Evolutionary conservation across 2,888 invertebrate genomes (phyloP).

Genomic region (Athalia rosae): DNA sequence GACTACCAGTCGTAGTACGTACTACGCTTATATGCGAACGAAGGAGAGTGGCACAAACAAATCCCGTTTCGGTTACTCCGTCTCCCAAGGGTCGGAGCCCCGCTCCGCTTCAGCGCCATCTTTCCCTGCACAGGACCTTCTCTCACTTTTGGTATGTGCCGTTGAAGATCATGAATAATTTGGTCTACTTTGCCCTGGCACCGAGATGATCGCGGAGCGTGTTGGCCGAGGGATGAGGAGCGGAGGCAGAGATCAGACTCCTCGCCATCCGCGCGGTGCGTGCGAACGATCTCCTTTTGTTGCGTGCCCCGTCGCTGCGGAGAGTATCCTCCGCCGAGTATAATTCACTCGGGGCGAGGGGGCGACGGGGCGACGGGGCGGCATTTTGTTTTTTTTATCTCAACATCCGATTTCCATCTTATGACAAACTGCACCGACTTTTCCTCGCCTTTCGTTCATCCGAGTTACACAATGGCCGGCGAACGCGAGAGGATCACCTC

Average conservation of each 20-base stretch:
- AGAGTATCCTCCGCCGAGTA: neutral
- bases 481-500: no score
- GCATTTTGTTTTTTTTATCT: slow-evolving; percentile 11
- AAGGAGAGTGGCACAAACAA: slow-evolving; percentile 30
- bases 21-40: slow-evolving; percentile 39
- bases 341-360: slow-evolving; percentile 19
- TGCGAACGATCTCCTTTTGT: neutral
- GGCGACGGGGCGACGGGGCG: neutral
- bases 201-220: slow-evolving; percentile 27
- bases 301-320: neutral
- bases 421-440: slow-evolving; percentile 22
- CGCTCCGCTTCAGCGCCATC: slow-evolving; percentile 35
- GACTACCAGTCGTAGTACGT: slow-evolving; percentile 18
- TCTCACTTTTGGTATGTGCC: neutral
- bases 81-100: slow-evolving; percentile 10
- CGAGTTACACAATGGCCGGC: neutral
- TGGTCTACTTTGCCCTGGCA: slow-evolving; percentile 27
- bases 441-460: neutral
- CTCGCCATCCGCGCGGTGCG: neutral
- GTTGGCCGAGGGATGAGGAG: neutral
- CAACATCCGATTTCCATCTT: slow-evolving; percentile 15
- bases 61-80: slow-evolving; percentile 39
- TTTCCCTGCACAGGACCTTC: slow-evolving; percentile 8
- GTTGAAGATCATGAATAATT: slow-evolving; percentile 32
- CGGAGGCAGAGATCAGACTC: neutral